phyloP scores from a whole-genome alignment of 2,888 invertebrate species.

The Dorcus hopei region DNA sequence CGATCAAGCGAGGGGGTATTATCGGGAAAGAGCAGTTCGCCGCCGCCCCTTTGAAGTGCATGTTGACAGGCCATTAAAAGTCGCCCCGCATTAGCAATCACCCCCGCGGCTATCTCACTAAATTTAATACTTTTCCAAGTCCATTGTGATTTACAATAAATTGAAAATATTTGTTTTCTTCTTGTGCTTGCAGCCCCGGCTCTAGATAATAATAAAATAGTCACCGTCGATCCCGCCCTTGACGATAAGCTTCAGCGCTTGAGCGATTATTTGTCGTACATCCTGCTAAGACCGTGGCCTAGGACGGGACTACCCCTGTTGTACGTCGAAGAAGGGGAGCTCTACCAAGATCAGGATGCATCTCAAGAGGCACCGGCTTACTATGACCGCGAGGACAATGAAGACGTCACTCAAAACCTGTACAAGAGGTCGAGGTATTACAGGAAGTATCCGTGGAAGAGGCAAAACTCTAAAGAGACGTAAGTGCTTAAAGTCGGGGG shows the following conservation, averaged over 20 bases:
- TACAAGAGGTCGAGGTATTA: slow-evolving; percentile 58
- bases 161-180: too few relatives aligned
- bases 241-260: slow-evolving; percentile 22
- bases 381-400: background rate
- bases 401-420: slow-evolving; percentile 20
- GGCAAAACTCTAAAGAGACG: slow-evolving; percentile 51
- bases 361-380: slow-evolving; percentile 11
- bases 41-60: too few relatives aligned
- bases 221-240: background rate
- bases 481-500: slow-evolving; percentile 15
- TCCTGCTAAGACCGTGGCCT: slow-evolving; percentile 41
- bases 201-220: slow-evolving; percentile 2
- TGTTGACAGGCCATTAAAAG: too few relatives aligned
- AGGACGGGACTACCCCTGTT: slow-evolving; percentile 41
- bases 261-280: slow-evolving; percentile 32
- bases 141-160: too few relatives aligned
- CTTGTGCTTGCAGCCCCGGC: background rate
- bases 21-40: too few relatives aligned
- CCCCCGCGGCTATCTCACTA: too few relatives aligned
- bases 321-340: slow-evolving; percentile 37
- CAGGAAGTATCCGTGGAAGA: slow-evolving; percentile 62
- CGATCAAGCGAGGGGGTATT: too few relatives aligned
- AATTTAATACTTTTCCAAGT: too few relatives aligned
- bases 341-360: slow-evolving; percentile 13
- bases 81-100: too few relatives aligned